Conservation (phyloP, 2,888 invertebrate species). For the Dynastes maya region DNA sequence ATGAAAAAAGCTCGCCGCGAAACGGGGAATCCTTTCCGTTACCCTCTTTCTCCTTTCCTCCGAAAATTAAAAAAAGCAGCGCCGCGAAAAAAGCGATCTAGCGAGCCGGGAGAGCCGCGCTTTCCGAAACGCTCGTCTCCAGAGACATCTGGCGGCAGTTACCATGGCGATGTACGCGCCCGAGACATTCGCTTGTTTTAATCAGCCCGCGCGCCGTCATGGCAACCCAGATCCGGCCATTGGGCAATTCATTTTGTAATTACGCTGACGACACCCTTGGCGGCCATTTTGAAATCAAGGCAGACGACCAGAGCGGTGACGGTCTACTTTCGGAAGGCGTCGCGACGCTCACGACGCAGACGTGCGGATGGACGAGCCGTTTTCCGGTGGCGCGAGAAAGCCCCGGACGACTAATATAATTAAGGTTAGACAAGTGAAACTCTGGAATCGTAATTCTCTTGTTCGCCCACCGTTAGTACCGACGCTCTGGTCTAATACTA, state of each 20-base stretch:
- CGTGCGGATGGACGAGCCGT: slow-evolving; percentile 57
- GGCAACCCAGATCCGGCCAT: slow-evolving; percentile 72
- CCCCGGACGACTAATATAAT: slow-evolving; percentile 71
- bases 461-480: slow-evolving; percentile 26
- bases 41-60: not conserved
- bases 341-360: slow-evolving; percentile 47
- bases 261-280: slow-evolving; percentile 73
- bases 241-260: slow-evolving; percentile 73
- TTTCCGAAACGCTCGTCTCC: slow-evolving; percentile 54
- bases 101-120: slow-evolving; percentile 8
- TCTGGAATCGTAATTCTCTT: slow-evolving; percentile 70
- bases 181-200: slow-evolving; percentile 72
- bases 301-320: slow-evolving; percentile 64
- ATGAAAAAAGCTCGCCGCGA: slow-evolving; percentile 18
- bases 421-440: slow-evolving; percentile 73
- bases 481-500: no score
- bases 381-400: slow-evolving; percentile 65
- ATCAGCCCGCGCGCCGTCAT: slow-evolving; percentile 70
- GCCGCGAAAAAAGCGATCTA: not conserved
- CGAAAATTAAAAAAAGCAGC: slow-evolving; percentile 30
- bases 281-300: slow-evolving; percentile 72
- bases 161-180: slow-evolving; percentile 67
- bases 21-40: not conserved
- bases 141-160: slow-evolving; percentile 68
- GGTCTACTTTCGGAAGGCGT: slow-evolving; percentile 38